phyloP scores from a whole-genome alignment of 2,888 invertebrate species.

The Dendrolimus houi region DNA sequence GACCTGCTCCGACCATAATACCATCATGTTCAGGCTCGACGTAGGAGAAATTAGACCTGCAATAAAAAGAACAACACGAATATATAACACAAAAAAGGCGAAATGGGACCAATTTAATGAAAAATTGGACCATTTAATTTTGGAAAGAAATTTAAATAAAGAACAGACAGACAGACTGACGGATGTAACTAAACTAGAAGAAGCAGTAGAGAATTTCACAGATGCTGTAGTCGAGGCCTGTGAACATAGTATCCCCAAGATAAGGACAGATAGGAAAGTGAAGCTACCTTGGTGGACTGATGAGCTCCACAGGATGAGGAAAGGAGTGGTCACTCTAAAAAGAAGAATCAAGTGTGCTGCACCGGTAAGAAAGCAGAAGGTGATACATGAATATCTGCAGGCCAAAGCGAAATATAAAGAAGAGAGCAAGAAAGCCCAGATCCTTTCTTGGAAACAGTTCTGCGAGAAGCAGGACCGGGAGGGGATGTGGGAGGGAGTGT shows the following conservation, averaged over 20 bases:
- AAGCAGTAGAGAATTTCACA: neutral
- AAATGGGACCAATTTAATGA: too few species aligned
- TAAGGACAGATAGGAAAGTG: neutral
- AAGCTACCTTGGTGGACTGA: neutral
- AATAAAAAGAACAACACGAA: too few species aligned
- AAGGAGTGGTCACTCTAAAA: neutral
- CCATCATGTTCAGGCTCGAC: too few species aligned
- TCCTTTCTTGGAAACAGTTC: conserved; percentile 1
- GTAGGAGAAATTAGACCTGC: too few species aligned
- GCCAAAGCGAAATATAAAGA: too few species aligned
- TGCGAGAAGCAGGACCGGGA: conserved; percentile 8
- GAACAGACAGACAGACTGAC: neutral
- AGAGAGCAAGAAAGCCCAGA: neutral
- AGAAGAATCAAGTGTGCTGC: too few species aligned
- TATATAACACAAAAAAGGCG: too few species aligned
- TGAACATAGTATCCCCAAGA: conserved; percentile 1
- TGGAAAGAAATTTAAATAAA: too few species aligned
- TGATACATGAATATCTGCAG: conserved; percentile 1
- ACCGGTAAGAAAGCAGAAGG: neutral
- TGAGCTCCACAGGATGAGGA: neutral
- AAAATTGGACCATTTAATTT: too few species aligned
- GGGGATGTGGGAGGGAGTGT: too few species aligned
- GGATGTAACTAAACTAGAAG: conserved; percentile 2
- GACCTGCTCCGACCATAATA: too few species aligned
- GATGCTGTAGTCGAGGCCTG: conserved; percentile 2